phyloP scores from a whole-genome alignment of 2,113 vertebrate species.

The Rissa tridactyla region DNA sequence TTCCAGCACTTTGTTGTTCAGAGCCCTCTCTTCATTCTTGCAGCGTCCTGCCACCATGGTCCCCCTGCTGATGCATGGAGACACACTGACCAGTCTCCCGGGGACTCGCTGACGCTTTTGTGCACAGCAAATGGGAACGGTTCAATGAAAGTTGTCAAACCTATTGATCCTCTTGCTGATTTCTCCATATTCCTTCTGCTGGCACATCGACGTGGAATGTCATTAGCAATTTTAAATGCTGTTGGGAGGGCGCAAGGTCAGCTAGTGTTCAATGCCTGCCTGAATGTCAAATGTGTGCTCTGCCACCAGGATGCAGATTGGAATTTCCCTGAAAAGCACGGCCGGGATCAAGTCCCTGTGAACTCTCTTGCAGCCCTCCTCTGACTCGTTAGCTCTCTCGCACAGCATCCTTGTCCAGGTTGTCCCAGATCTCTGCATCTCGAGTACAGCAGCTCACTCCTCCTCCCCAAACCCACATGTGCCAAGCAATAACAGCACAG shows the following conservation, averaged over 20 bases:
- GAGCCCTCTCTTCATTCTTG: not conserved
- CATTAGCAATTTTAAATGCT: not conserved
- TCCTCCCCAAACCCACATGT: not conserved
- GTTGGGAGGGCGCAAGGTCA: not conserved
- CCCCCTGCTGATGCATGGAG: accelerated
- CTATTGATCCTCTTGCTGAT: not conserved
- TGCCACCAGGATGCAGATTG: not conserved
- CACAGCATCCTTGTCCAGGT: not conserved
- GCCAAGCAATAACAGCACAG: not conserved
- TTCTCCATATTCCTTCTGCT: not conserved
- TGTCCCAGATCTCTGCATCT: not conserved
- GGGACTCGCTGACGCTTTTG: not conserved
- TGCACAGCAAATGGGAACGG: not conserved
- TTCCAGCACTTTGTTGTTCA: not conserved
- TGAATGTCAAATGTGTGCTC: not conserved
- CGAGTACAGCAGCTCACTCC: not conserved
- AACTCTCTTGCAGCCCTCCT: not conserved
- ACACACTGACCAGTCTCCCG: not conserved
- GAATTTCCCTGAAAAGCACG: accelerated
- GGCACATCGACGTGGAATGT: accelerated
- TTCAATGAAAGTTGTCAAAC: not conserved
- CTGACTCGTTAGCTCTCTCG: accelerated
- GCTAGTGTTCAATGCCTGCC: accelerated
- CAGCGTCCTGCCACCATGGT: not conserved
- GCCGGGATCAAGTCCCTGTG: not conserved